Conservation (phyloP, 2,888 invertebrate genomes). For the Sinopyrophorus schimmeli region DNA sequence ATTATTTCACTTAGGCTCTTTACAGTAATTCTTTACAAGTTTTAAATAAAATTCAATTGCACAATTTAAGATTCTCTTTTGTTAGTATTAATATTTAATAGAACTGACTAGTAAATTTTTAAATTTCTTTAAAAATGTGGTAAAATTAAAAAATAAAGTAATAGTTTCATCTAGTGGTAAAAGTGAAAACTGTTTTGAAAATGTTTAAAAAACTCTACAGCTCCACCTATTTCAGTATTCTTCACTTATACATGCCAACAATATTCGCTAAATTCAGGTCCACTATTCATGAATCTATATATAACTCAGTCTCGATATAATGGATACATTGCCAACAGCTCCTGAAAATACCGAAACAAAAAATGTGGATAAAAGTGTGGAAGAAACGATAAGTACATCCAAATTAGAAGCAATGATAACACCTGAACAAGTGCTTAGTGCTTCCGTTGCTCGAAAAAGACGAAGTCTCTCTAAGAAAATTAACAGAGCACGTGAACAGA, state of each 20-base stretch:
- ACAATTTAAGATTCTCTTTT: too few relatives aligned
- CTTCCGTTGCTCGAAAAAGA: slow-evolving; percentile 62
- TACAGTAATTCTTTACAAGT: too few relatives aligned
- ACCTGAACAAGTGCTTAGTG: slow-evolving; percentile 57
- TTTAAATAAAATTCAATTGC: too few relatives aligned
- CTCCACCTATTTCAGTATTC: slow-evolving; percentile 34
- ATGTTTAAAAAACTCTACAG: slow-evolving; percentile 8
- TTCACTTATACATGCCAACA: slow-evolving; percentile 21
- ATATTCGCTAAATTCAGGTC: slow-evolving; percentile 23
- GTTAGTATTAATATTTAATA: too few relatives aligned
- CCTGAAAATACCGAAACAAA: slow-evolving; percentile 48
- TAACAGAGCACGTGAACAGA: slow-evolving; percentile 63
- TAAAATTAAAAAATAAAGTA: too few relatives aligned
- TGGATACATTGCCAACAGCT: slow-evolving; percentile 48
- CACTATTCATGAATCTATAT: slow-evolving; percentile 40
- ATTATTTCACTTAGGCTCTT: too few relatives aligned
- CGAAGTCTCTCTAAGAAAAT: slow-evolving; percentile 64
- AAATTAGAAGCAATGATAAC: slow-evolving; percentile 50
- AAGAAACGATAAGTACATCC: slow-evolving; percentile 35
- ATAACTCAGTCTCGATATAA: slow-evolving; percentile 49
- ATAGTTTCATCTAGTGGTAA: too few relatives aligned
- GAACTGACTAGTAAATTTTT: too few relatives aligned
- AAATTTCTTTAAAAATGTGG: too few relatives aligned
- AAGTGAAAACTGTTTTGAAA: too few relatives aligned
- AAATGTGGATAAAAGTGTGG: slow-evolving; percentile 34